A percentile compares a stretch with the other conserved stretches of the same genome.
Conservation (phyloP, 2,888 invertebrate species). For the Parnassius mnemosyne region DNA sequence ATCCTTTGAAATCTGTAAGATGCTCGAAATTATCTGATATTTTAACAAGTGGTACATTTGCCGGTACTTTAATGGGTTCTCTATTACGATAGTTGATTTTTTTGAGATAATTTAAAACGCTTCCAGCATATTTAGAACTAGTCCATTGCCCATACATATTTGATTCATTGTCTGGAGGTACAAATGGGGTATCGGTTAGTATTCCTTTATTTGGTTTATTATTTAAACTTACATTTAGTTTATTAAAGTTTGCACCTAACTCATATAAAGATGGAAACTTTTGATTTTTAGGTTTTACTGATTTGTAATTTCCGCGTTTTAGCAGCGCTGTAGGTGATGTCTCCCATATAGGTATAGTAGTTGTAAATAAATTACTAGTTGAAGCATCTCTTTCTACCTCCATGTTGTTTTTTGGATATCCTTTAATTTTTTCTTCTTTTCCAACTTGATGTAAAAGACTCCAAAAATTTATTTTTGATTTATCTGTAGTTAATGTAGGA, state of each 20-base stretch:
- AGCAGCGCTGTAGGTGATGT: constrained; percentile 51
- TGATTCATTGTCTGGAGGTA: constrained; percentile 44
- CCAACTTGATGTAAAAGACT: constrained; percentile 42
- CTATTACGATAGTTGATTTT: constrained; percentile 51
- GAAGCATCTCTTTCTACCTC: constrained; percentile 32
- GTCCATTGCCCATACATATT: constrained; percentile 67
- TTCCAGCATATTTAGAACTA: constrained; percentile 62
- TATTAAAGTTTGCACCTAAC: constrained; percentile 30
- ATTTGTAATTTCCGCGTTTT: constrained; percentile 35
- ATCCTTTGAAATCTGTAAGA: constrained; percentile 53
- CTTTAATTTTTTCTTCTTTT: constrained; percentile 40
- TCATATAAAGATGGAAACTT: constrained; percentile 32
- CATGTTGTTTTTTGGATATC: constrained; percentile 23
- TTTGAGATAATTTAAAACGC: constrained; percentile 65
- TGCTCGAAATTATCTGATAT: constrained; percentile 60
- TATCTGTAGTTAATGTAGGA: constrained; percentile 28
- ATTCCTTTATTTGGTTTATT: constrained; percentile 28
- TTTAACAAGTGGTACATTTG: constrained; percentile 57
- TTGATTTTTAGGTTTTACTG: constrained; percentile 31
- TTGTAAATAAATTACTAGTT: constrained; percentile 20
- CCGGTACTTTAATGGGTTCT: constrained; percentile 49
- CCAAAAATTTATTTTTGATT: constrained; percentile 44
- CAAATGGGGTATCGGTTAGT: constrained; percentile 53
- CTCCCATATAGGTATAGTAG: constrained; percentile 48
- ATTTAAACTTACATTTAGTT: constrained; percentile 18